Conservation (phyloP, 2,797 vertebrate genomes). For the Sphenopsis melanotis region DNA sequence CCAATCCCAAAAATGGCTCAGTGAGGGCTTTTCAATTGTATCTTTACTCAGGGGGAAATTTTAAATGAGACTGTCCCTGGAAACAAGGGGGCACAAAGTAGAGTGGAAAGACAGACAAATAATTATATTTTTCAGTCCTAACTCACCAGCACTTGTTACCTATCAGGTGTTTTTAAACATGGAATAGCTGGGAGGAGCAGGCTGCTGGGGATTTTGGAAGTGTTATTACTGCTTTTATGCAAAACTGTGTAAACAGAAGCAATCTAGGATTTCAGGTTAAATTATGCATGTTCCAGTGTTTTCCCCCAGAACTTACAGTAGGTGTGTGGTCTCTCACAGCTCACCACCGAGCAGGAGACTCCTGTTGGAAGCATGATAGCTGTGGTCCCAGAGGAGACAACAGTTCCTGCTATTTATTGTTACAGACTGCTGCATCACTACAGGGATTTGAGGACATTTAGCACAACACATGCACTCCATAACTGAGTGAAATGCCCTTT, state of each 20-base stretch:
- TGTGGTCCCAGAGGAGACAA: slow-evolving; percentile 34
- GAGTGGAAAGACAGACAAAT: neutral
- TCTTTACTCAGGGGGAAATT: neutral
- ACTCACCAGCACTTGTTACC: neutral
- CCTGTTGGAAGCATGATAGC: neutral
- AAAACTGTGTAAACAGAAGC: neutral
- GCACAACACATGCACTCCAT: slow-evolving; percentile 29
- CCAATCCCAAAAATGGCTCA: neutral
- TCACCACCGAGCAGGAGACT: neutral
- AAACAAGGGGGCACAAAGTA: neutral
- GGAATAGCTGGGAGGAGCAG: neutral
- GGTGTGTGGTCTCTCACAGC: neutral
- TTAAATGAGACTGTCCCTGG: neutral
- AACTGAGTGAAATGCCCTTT: slow-evolving; percentile 31
- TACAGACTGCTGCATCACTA: slow-evolving; percentile 18
- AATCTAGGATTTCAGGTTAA: neutral
- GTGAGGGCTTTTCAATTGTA: neutral
- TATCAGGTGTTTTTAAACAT: neutral
- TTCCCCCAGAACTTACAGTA: neutral
- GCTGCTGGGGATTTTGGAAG: neutral
- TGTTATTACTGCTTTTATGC: neutral
- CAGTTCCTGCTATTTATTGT: slow-evolving; percentile 53
- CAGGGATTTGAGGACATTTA: slow-evolving; percentile 47
- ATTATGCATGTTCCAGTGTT: neutral
- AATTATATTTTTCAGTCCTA: neutral